A percentile compares a stretch with the other conserved stretches of the same genome.
Conservation (phyloP, 2,113 vertebrate species). For the Psettodes erumei region DNA sequence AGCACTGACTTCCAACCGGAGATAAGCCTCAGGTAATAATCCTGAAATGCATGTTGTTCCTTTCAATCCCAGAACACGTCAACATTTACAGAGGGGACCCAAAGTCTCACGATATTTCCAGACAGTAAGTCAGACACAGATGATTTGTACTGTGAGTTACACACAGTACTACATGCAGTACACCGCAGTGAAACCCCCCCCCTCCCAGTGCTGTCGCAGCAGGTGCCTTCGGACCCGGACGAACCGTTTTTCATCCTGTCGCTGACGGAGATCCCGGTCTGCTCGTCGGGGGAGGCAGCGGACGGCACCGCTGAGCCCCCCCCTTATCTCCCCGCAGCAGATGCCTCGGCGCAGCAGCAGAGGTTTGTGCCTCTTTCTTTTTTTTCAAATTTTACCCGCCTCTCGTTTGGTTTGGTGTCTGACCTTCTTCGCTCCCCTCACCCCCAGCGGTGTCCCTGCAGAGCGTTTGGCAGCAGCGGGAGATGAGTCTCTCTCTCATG, state of each 20-base stretch:
- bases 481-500: neutral
- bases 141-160: neutral
- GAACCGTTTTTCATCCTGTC: slow-evolving; percentile 80
- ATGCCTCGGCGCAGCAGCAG: slow-evolving; percentile 29
- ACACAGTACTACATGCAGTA: neutral
- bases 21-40: neutral
- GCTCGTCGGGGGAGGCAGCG: slow-evolving; percentile 21
- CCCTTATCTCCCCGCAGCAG: slow-evolving; percentile 26
- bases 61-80: slow-evolving; percentile 37
- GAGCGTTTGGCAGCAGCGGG: neutral
- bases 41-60: slow-evolving; percentile 14
- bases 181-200: neutral
- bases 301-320: slow-evolving; percentile 4
- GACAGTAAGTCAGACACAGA: slow-evolving; percentile 52
- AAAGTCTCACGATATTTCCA: slow-evolving; percentile 31
- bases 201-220: slow-evolving; percentile 46
- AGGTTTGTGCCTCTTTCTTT: slow-evolving; percentile 54
- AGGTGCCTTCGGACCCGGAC: slow-evolving; percentile 62
- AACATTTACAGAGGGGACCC: neutral
- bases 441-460: slow-evolving; percentile 76
- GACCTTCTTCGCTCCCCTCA: neutral
- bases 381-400: too few species aligned
- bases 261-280: slow-evolving; percentile 77
- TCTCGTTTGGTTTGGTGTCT: too few species aligned
- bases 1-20: neutral